A percentile compares a stretch with the other conserved stretches of the same genome.
Evolutionary conservation across 2,797 vertebrate genomes (phyloP).

Genomic region (Alfaro cultratus): DNA sequence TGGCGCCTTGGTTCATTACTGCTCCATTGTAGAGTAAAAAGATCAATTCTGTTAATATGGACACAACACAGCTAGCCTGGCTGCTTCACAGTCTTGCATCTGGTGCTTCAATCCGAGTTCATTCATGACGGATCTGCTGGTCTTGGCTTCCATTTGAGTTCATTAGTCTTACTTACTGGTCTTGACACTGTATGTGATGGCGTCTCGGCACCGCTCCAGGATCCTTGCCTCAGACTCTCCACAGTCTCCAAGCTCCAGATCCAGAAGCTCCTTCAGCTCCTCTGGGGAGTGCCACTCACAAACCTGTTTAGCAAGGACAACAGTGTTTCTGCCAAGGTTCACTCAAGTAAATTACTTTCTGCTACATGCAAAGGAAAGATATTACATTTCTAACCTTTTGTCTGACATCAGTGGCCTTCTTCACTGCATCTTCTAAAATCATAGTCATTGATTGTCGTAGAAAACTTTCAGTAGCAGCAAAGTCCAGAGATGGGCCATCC

Average conservation of each 20-base stretch:
- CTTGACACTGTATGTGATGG: conserved; percentile 88
- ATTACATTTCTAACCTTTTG: conserved; percentile 4
- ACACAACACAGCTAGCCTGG: not conserved
- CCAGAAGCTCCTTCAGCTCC: conserved; percentile 81
- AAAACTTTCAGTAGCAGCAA: conserved; percentile 80
- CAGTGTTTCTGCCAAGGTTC: not conserved
- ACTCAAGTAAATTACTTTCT: not conserved
- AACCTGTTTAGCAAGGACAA: conserved; percentile 72
- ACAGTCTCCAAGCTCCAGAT: conserved; percentile 82
- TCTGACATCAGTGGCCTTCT: conserved; percentile 79
- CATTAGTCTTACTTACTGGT: conserved; percentile 75
- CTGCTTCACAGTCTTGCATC: no score
- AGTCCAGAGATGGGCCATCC: conserved; percentile 79
- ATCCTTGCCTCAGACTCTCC: conserved; percentile 82
- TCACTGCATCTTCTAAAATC: conserved; percentile 85
- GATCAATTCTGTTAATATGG: not conserved
- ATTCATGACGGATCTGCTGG: no score
- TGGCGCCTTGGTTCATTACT: not conserved
- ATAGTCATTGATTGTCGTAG: conserved; percentile 81
- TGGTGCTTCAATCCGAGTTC: no score
- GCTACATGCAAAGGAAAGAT: not conserved
- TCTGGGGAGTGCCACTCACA: conserved; percentile 87
- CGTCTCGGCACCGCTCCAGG: conserved; percentile 83
- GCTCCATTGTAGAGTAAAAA: not conserved
- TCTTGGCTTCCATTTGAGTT: not conserved